phyloP scores from a whole-genome alignment of 2,797 vertebrate species.

The Rhabdomys pumilio region DNA sequence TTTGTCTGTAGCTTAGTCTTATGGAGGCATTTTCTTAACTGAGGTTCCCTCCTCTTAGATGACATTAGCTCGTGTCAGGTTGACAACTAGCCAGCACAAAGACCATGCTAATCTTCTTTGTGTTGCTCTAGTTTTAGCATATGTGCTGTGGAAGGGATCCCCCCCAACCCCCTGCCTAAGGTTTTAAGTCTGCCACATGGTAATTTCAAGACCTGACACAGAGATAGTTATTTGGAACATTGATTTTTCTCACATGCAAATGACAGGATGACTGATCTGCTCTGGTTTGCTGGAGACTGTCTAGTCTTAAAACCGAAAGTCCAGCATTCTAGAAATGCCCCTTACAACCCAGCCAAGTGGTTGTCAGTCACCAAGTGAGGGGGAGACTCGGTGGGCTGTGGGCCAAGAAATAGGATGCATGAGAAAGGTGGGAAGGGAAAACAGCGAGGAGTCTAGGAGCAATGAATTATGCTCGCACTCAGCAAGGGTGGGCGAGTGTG shows the following conservation, averaged over 20 bases:
- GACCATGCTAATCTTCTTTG: background rate
- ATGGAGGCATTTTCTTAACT: background rate
- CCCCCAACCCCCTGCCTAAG: background rate
- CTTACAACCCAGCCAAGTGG: background rate
- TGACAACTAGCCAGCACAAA: background rate
- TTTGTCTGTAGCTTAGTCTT: background rate
- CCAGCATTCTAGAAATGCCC: background rate
- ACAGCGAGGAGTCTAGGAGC: background rate
- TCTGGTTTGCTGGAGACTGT: background rate
- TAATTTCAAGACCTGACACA: background rate
- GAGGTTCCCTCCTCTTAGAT: background rate
- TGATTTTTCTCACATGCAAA: background rate
- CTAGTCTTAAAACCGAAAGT: slow-evolving; percentile 23
- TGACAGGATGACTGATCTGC: background rate
- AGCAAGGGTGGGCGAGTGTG: background rate
- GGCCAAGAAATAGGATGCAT: background rate
- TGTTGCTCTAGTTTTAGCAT: background rate
- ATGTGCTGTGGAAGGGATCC: background rate
- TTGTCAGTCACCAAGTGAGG: background rate
- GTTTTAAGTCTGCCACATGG: background rate
- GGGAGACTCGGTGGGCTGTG: background rate
- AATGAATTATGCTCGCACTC: background rate
- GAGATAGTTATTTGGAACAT: background rate
- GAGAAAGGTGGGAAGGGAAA: background rate
- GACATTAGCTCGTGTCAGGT: background rate